A percentile compares a stretch with the other conserved stretches of the same genome.
phyloP scores from a whole-genome alignment of 1,140 invertebrate genomes.

The Belonocnema kinseyi region DNA sequence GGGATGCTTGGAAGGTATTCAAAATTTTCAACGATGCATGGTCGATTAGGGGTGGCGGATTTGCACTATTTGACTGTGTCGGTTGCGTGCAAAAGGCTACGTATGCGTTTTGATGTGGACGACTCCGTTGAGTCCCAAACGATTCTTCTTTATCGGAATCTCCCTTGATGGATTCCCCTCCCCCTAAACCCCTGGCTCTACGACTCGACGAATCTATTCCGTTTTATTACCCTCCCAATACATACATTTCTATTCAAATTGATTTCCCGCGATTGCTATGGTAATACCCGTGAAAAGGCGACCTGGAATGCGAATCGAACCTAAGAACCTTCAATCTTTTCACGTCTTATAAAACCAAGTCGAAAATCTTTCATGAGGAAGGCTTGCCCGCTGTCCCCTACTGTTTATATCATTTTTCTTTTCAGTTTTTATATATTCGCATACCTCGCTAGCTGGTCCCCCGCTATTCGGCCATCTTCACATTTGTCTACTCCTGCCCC shows the following conservation, averaged over 20 bases:
- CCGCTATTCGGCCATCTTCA: too few species aligned
- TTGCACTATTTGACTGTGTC: conserved; percentile 1
- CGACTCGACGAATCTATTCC: conserved; percentile 66
- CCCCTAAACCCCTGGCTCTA: conserved; percentile 34
- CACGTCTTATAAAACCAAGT: conserved; percentile 3
- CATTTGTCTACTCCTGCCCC: too few species aligned
- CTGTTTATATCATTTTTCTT: too few species aligned
- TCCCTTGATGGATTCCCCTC: conserved; percentile 62
- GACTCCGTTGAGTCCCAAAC: conserved; percentile 52
- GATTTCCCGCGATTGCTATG: conserved; percentile 68
- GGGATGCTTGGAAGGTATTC: conserved; percentile 42
- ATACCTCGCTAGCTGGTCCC: too few species aligned
- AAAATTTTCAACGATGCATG: conserved; percentile 8
- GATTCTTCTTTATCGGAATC: conserved; percentile 60
- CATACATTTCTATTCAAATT: conserved; percentile 71
- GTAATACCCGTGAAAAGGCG: conserved; percentile 52
- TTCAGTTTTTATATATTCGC: too few species aligned
- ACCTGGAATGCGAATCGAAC: conserved; percentile 3
- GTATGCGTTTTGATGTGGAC: conserved; percentile 10
- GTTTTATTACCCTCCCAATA: conserved; percentile 69
- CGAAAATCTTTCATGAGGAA: conserved; percentile 13
- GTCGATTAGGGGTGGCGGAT: not conserved
- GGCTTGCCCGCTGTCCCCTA: not conserved
- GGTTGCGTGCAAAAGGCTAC: not conserved
- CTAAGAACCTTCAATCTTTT: conserved; percentile 32